Evolutionary conservation across 2,113 vertebrate species (phyloP).

Genomic region (Ondatra zibethicus): DNA sequence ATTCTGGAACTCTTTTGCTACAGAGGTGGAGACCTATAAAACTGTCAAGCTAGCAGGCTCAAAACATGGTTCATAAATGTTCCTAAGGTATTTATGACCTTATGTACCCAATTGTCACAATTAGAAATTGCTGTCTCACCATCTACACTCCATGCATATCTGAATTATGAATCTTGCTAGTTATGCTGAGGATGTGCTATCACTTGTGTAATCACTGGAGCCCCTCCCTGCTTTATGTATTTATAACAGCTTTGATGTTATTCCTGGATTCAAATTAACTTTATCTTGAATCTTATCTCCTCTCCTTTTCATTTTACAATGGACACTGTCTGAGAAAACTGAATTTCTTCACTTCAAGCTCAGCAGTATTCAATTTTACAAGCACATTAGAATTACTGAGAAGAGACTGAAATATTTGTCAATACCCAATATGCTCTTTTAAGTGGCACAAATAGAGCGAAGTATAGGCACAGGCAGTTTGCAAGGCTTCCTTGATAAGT

Average conservation of each 20-base stretch:
- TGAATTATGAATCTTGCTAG: neutral
- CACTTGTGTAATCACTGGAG: neutral
- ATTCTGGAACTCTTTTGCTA: neutral
- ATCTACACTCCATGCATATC: neutral
- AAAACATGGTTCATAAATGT: neutral
- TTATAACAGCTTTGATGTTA: slow-evolving; percentile 15
- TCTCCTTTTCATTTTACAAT: neutral
- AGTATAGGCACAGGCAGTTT: neutral
- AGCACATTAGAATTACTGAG: neutral
- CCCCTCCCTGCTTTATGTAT: slow-evolving; percentile 17
- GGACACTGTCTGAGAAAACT: neutral
- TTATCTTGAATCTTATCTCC: neutral
- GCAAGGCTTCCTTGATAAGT: neutral
- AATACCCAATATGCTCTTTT: neutral
- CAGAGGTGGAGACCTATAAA: neutral
- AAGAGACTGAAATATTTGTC: slow-evolving; percentile 11
- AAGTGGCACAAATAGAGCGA: neutral
- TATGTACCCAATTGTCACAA: neutral
- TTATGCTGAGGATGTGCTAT: neutral
- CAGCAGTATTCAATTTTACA: neutral
- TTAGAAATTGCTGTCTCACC: slow-evolving; percentile 4
- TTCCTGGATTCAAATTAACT: slow-evolving; percentile 19
- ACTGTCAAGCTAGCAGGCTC: neutral
- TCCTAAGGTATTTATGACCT: neutral
- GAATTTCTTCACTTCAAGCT: neutral